These are phyloP conservation scores for Noctua fimbriata DNA, from an alignment of 2,888 invertebrate genomes.

Conservation along the genomic window DNA sequence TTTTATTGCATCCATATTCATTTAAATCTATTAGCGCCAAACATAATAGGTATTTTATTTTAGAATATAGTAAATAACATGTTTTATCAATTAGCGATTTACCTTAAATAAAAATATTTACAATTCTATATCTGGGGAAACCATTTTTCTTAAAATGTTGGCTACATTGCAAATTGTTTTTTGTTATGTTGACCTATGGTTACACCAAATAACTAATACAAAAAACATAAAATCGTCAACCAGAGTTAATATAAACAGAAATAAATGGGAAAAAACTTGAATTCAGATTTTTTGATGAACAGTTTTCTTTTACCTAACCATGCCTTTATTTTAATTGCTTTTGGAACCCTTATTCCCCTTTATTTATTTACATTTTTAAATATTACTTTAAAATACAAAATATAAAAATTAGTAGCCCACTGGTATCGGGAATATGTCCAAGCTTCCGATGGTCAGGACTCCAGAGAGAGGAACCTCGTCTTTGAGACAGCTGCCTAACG, in stretches of 20 bases:
- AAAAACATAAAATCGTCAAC: background rate
- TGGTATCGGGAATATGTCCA: too few species aligned
- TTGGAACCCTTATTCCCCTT: background rate
- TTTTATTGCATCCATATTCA: background rate
- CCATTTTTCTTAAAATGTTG: background rate
- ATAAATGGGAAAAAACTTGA: background rate
- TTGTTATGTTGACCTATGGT: background rate
- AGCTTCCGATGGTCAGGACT: background rate
- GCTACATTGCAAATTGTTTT: background rate
- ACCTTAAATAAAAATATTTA: background rate
- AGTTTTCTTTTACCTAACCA: background rate
- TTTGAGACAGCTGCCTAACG: too few species aligned
- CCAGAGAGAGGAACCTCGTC: background rate
- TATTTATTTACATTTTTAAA: background rate
- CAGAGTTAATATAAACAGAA: background rate
- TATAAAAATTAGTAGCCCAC: background rate
- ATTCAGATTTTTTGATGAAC: background rate
- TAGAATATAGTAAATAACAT: background rate
- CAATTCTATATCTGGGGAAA: background rate
- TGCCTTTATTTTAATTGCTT: background rate
- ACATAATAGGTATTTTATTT: background rate
- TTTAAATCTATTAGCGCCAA: background rate
- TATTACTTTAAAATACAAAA: too few species aligned
- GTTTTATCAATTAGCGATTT: background rate
- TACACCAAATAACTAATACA: too few species aligned